A percentile compares a stretch with the other conserved stretches of the same genome.
Evolutionary conservation across 2,113 vertebrate species (phyloP).

Genomic region (Atlantisia rogersi): DNA sequence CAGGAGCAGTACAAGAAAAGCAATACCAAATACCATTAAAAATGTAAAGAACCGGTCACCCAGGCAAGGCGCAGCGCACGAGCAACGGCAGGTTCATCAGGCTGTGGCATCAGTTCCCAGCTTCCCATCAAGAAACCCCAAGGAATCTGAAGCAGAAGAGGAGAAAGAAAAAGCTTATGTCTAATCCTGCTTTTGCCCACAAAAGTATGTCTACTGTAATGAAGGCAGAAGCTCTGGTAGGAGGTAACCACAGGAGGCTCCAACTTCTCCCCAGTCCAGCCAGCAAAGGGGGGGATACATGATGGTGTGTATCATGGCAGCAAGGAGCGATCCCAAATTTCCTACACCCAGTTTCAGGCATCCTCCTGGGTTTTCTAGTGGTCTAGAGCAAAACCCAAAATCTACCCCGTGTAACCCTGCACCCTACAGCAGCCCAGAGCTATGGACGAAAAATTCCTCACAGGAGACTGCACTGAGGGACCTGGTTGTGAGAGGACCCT

Average conservation of each 20-base stretch:
- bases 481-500: not conserved
- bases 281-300: rapidly evolving
- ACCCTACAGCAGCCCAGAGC: not conserved
- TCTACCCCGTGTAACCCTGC: rapidly evolving
- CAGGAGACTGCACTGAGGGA: rapidly evolving
- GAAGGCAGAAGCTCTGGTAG: not conserved
- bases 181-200: not conserved
- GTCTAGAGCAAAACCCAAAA: not conserved
- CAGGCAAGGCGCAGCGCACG: not conserved
- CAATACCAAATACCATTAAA: slow-evolving; percentile 64
- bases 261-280: not conserved
- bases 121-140: not conserved
- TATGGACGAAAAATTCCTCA: rapidly evolving
- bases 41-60: slow-evolving; percentile 55
- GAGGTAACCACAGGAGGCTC: not conserved
- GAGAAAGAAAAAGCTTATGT: not conserved
- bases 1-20: slow-evolving; percentile 60
- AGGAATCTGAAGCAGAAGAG: not conserved
- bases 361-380: not conserved
- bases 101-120: not conserved
- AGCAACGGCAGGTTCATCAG: not conserved
- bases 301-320: rapidly evolving
- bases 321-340: not conserved
- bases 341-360: not conserved
- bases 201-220: rapidly evolving